Base-by-base conservation (phyloP, 2,113 vertebrate genomes). In the Jaculus jaculus region DNA sequence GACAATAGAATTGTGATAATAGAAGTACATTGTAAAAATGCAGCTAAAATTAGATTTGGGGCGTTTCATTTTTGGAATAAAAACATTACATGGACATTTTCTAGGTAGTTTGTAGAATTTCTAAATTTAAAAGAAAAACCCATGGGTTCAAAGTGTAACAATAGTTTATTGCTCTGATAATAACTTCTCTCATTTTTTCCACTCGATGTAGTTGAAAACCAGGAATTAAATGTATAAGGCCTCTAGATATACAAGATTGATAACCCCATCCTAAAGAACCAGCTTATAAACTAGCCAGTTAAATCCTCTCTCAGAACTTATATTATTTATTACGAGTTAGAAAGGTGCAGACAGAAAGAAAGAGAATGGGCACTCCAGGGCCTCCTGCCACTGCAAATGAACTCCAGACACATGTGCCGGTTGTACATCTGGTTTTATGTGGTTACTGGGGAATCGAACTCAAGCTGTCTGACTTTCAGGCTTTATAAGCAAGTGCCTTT, bases 141-240 rank as follows among this genome's bases (percentile, higher is more conserved):
- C 77, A 30, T 90, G 80, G 68, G n/a, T n/a, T 79, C 47, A 95
- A 78, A 58, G 13, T 79, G 4, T 88, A 65, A 47, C 37, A 82
- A 3, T 79, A 82, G 37, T 85, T 89, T 83, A 71, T 58, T 10
- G 32, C 73, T 17, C 34, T 72, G 69, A 69, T 92, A 88, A 93
- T 95, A 85, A 87, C 39, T 63, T 90, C 12, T 84, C 54, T 89
- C 34, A n/a, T 39, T 63, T 96, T 92, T 92, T 63, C 39, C 32
- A 78, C 51, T 81, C 88, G 69, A 51, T 32, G 39, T 89, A 79
- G 23, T 93, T 90, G 66, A 85, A 71, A 92, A 93, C 34, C 82
- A 78, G 16, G 39, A 90, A 92, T 94, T 85, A 94, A 90, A 75
- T 86, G 37, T 92, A 82, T 65, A 96, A 81, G 26, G 5, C 63